Evolutionary conservation across 1,140 invertebrate genomes (phyloP).

Genomic region (Bombyx mandarina): DNA sequence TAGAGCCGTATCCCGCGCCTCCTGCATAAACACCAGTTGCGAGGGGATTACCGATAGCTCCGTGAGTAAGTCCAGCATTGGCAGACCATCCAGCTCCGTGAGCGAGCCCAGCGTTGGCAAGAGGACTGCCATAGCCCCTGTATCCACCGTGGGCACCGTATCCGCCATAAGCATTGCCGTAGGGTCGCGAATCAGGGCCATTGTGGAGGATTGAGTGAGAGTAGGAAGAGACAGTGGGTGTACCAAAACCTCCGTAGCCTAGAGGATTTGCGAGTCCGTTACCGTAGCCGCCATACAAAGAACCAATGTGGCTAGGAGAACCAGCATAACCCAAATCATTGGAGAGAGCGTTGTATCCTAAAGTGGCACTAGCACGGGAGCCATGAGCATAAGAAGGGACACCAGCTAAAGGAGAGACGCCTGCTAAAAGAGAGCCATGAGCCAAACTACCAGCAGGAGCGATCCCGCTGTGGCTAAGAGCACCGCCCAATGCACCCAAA

Average conservation of each 20-base stretch:
- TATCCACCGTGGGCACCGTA: slow-evolving; percentile 16
- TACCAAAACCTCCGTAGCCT: slow-evolving; percentile 5
- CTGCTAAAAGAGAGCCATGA: slow-evolving; percentile 6
- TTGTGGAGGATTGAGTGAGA: slow-evolving; percentile 23
- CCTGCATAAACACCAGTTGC: slow-evolving; percentile 6
- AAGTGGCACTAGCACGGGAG: no score
- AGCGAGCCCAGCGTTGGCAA: slow-evolving; percentile 3
- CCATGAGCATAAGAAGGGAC: slow-evolving; percentile 27
- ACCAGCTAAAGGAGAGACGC: slow-evolving; percentile 16
- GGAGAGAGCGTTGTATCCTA: slow-evolving; percentile 1
- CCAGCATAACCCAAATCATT: slow-evolving; percentile 12
- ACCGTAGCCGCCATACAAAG: background rate
- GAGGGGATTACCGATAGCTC: slow-evolving; percentile 5
- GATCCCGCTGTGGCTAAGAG: background rate
- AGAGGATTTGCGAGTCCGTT: background rate
- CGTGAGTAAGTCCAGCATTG: slow-evolving; percentile 8
- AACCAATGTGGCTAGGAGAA: slow-evolving; percentile 6
- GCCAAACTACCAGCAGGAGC: slow-evolving; percentile 9
- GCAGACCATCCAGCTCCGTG: background rate
- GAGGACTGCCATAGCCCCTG: slow-evolving; percentile 6
- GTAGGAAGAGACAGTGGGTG: slow-evolving; percentile 8
- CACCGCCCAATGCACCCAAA: slow-evolving; percentile 1
- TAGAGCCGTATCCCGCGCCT: slow-evolving; percentile 1
- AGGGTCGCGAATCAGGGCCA: slow-evolving; percentile 14
- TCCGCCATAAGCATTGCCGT: slow-evolving; percentile 11